Evolutionary conservation across 2,113 vertebrate species (phyloP), one percentile per base, ranked within the genome.

Genomic region (Oncorhynchus kisutch): DNA sequence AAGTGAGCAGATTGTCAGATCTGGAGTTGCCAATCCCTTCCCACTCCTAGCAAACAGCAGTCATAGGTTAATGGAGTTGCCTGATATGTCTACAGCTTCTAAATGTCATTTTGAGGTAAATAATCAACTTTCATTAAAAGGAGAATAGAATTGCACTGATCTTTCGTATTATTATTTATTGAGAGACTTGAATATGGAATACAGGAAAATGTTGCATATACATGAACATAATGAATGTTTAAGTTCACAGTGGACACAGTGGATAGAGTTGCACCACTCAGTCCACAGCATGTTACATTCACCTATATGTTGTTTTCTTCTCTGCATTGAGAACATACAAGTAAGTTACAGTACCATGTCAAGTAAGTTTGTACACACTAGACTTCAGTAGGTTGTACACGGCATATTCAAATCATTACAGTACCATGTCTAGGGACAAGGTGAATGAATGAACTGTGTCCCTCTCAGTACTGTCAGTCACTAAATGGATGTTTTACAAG

Each of bases 241-340:
- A 71, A 85, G 76, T 91, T 92, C 90, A 93, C 91, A 93, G 92
- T 92, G 92, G 82, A 81, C 87, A 93, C 91, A 93, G 92, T 92
- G 92, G 81, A 81, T 88, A 92, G 90, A 90, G 84, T 87, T 73
- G 77, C 88, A 88, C 86, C 83, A 81, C 85, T 88, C 85, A 86
- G 64, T 87, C 78, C 83, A 89, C 7, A 91, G 76, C 83, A 90
- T 82, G 72, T 83, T 49, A 85, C 79, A 85, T 78, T 86, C 87
- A 91, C 85, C 84, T 87, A 81, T 69, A 74, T 85, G 75, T 81
- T 79, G 34, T 74, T 73, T 73, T 72, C 71, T 67, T 59, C 25
- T 88, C 82, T 84, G 81, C 31, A 77, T 74, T 76, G 75, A 88
- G 73, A 89, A 88, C 93, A 93, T 92, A 91, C 92, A 86, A 70